These are phyloP conservation scores for Neopipo cinnamomea DNA, from an alignment of 2,113 vertebrate genomes.

Conservation along the genomic window DNA sequence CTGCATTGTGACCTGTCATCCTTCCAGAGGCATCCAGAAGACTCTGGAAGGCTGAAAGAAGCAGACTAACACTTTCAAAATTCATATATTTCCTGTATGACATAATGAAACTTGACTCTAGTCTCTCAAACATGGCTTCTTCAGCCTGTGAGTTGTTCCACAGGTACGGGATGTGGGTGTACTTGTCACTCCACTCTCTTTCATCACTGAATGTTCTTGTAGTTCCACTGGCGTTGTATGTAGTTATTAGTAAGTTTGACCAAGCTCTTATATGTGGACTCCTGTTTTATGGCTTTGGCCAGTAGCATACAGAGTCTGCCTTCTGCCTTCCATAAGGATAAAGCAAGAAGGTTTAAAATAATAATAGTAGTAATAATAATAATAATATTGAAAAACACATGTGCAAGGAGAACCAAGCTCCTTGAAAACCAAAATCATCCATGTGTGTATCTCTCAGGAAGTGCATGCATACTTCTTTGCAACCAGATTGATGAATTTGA, in stretches of 20 bases:
- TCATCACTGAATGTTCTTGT: neutral
- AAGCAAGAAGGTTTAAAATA: neutral
- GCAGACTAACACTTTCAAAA: neutral
- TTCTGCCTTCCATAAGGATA: neutral
- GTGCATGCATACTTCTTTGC: neutral
- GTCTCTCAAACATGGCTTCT: neutral
- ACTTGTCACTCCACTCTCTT: neutral
- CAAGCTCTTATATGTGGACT: neutral
- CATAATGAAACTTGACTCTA: neutral
- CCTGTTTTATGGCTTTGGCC: neutral
- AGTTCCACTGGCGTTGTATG: neutral
- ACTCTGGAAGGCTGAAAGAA: neutral
- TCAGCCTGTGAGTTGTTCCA: neutral
- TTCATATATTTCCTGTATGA: neutral
- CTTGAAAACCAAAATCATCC: neutral
- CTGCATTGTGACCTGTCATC: neutral
- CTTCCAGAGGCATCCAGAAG: neutral
- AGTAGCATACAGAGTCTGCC: neutral
- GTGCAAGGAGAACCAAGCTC: neutral
- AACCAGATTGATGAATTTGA: neutral
- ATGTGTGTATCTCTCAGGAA: neutral
- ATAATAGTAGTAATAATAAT: neutral
- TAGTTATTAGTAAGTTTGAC: neutral
- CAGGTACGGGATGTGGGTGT: neutral
- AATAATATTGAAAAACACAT: neutral